Conservation (phyloP, 2,797 vertebrate species). For the Chelonia mydas region DNA sequence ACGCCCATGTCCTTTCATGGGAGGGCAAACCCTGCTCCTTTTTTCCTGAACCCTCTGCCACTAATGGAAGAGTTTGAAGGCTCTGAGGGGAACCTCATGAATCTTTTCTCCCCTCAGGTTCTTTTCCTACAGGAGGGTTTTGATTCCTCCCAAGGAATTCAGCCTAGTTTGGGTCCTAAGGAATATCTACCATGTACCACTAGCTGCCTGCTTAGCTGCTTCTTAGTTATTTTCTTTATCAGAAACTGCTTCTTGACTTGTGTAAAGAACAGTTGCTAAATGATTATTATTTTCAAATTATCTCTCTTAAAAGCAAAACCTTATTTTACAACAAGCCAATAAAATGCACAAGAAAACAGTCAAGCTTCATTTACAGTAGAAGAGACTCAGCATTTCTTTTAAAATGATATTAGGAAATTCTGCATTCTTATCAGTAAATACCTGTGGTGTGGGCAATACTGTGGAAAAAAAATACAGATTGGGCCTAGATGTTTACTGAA, state of each 20-base stretch:
- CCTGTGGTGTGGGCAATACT: neutral
- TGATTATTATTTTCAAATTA: conserved; percentile 35
- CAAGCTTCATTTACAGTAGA: conserved; percentile 24
- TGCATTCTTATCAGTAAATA: conserved; percentile 4
- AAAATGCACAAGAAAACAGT: conserved; percentile 33
- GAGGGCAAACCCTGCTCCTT: neutral
- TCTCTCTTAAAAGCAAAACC: neutral
- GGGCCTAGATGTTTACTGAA: neutral
- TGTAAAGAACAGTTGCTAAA: conserved; percentile 40
- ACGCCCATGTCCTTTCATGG: neutral
- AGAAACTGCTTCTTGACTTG: conserved; percentile 30
- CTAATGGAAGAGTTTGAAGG: neutral
- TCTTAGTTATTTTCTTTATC: conserved; percentile 2
- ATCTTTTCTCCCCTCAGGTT: too few species aligned
- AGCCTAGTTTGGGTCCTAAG: neutral
- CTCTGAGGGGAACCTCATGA: neutral
- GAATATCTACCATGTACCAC: neutral
- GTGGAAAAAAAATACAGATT: neutral
- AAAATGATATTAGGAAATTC: conserved; percentile 7
- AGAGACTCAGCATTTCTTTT: neutral
- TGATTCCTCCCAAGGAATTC: neutral
- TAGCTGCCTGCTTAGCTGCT: conserved; percentile 17
- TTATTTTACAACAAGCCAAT: neutral
- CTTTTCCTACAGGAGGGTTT: too few species aligned
- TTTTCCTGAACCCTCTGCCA: neutral